Conservation (phyloP, 2,113 vertebrate genomes). For the Neolamprologus cancellatus region DNA sequence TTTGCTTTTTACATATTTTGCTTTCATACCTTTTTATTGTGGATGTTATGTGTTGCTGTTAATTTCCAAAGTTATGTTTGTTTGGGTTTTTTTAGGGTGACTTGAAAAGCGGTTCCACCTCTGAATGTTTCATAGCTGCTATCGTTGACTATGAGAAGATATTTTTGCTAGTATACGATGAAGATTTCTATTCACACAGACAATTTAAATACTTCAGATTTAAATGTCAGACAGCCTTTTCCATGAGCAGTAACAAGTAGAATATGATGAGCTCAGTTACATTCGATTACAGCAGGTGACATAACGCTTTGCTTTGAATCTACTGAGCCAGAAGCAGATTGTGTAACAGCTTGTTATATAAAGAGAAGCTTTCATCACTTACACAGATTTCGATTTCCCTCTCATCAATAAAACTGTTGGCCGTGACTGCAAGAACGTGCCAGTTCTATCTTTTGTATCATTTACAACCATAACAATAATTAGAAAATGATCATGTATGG, state of each 20-base stretch:
- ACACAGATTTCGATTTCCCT: not conserved
- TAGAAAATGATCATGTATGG: not conserved
- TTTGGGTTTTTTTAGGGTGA: not conserved
- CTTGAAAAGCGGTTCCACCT: constrained; percentile 3
- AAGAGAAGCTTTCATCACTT: constrained; percentile 8
- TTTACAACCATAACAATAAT: constrained; percentile 9
- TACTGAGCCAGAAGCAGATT: not conserved
- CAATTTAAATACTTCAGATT: not conserved
- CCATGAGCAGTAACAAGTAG: not conserved
- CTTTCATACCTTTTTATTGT: not conserved
- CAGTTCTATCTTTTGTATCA: constrained; percentile 32
- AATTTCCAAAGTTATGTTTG: not conserved
- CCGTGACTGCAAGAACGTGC: constrained; percentile 3
- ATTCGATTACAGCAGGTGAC: not conserved
- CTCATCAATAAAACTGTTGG: not conserved
- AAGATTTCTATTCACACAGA: constrained; percentile 37
- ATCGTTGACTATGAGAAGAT: constrained; percentile 4
- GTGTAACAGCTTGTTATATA: not conserved
- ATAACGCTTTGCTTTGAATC: not conserved
- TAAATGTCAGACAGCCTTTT: not conserved
- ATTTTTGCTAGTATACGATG: constrained; percentile 31
- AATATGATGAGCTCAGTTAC: not conserved
- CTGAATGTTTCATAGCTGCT: constrained; percentile 14
- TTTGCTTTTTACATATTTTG: constrained; percentile 13
- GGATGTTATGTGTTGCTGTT: not conserved